Conservation (phyloP, 2,888 invertebrate species). For the Drosophila cognata region DNA sequence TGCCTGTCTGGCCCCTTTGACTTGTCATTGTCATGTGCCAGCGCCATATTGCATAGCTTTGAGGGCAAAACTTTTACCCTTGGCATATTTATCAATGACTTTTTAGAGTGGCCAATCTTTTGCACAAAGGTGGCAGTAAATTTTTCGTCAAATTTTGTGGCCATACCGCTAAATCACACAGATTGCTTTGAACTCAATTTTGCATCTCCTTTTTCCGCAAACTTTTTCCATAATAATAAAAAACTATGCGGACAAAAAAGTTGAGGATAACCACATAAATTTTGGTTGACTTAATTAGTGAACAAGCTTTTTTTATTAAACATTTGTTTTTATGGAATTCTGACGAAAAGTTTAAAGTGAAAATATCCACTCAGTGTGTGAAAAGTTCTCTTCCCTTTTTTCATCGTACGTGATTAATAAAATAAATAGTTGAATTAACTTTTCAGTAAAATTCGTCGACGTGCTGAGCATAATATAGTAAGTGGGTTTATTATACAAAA, state of each 20-base stretch:
- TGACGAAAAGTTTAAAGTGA: conserved; percentile 16
- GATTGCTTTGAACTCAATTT: conserved; percentile 18
- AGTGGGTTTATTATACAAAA: background rate
- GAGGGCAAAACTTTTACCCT: conserved; percentile 29
- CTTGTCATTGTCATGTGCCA: conserved; percentile 68
- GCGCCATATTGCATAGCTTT: conserved; percentile 26
- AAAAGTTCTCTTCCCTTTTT: background rate
- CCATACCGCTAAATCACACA: conserved; percentile 35
- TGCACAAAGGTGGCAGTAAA: conserved; percentile 37
- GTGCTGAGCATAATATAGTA: background rate
- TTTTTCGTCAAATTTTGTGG: conserved; percentile 20
- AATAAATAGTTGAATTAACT: background rate
- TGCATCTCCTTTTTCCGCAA: conserved; percentile 3
- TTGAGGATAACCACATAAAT: conserved; percentile 60
- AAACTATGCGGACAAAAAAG: conserved; percentile 51
- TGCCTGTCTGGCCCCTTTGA: conserved; percentile 55
- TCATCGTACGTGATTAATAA: background rate
- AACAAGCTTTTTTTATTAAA: conserved; percentile 6
- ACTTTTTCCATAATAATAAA: conserved; percentile 37
- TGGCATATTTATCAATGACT: conserved; percentile 69
- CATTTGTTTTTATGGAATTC: background rate
- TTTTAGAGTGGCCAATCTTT: conserved; percentile 27
- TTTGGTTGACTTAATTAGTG: conserved; percentile 47
- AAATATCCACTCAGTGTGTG: conserved; percentile 8
- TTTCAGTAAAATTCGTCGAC: background rate